A percentile compares a stretch with the other conserved stretches of the same genome.
Evolutionary conservation across 2,888 invertebrate species (phyloP).

Genomic region (Heliconius ismenius): DNA sequence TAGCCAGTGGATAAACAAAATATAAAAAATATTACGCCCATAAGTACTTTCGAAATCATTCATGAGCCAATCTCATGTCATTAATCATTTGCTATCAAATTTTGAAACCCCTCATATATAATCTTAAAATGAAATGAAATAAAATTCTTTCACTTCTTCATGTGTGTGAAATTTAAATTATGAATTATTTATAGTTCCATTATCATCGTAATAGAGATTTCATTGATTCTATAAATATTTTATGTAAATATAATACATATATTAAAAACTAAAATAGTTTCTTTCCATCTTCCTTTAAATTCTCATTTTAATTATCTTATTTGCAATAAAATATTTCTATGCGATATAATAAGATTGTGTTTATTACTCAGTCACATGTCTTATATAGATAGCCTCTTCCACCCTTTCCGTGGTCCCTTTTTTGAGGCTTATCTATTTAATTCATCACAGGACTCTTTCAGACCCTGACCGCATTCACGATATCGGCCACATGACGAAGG

Average conservation of each 20-base stretch:
- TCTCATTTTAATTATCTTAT: not conserved
- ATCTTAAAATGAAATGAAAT: conserved; percentile 50
- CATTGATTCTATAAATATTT: conserved; percentile 15
- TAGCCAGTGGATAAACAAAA: conserved; percentile 54
- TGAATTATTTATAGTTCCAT: conserved; percentile 20
- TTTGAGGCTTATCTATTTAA: conserved; percentile 77
- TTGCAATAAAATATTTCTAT: not conserved
- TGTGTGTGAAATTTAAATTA: not conserved
- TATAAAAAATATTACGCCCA: conserved; percentile 46
- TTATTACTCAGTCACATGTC: conserved; percentile 41
- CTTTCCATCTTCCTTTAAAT: not conserved
- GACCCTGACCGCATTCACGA: conserved; percentile 76
- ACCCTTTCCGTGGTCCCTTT: conserved; percentile 67
- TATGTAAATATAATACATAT: not conserved
- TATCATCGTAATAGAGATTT: not conserved
- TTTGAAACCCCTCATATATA: conserved; percentile 43
- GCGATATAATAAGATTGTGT: not conserved
- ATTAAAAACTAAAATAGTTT: not conserved
- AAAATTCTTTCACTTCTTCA: conserved; percentile 13
- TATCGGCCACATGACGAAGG: conserved; percentile 78
- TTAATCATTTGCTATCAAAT: conserved; percentile 70
- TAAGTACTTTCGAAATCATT: conserved; percentile 61
- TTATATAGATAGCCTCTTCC: conserved; percentile 51
- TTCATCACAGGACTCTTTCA: conserved; percentile 79
- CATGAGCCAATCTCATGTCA: conserved; percentile 64